Evolutionary conservation across 2,113 vertebrate species (phyloP).

Genomic region (Channa argus): DNA sequence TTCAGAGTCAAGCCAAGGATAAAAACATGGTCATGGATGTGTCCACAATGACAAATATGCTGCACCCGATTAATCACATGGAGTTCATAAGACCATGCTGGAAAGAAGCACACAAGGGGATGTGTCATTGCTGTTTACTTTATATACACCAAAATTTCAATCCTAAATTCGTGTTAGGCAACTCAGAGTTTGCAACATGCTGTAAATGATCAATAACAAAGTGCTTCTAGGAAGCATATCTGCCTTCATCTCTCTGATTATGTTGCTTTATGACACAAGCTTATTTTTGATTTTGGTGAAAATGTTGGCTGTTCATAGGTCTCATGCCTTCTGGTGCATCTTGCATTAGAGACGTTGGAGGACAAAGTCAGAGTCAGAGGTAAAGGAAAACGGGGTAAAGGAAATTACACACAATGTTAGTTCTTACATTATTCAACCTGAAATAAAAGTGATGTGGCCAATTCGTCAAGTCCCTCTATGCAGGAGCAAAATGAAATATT

Average conservation of each 20-base stretch:
- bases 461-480: conserved; percentile 27
- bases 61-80: neutral
- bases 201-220: no score
- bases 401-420: neutral
- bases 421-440: neutral
- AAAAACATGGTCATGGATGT: neutral
- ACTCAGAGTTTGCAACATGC: no score
- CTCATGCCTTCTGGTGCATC: no score
- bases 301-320: neutral
- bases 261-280: neutral
- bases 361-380: neutral
- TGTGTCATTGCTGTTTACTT: no score
- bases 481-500: conserved; percentile 53
- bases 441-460: conserved; percentile 17
- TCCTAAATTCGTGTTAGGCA: no score
- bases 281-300: neutral
- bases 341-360: neutral
- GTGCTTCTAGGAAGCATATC: neutral
- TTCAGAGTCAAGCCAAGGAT: conserved; percentile 19
- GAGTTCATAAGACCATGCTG: neutral
- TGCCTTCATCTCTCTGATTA: neutral
- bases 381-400: neutral
- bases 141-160: no score
- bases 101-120: neutral
- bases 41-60: neutral